Percentiles rank a stretch among this genome's conserved stretches.
These are phyloP conservation scores for Fistularia tabacaria DNA, from an alignment of 2,797 vertebrate genomes.

Conservation along the genomic window DNA sequence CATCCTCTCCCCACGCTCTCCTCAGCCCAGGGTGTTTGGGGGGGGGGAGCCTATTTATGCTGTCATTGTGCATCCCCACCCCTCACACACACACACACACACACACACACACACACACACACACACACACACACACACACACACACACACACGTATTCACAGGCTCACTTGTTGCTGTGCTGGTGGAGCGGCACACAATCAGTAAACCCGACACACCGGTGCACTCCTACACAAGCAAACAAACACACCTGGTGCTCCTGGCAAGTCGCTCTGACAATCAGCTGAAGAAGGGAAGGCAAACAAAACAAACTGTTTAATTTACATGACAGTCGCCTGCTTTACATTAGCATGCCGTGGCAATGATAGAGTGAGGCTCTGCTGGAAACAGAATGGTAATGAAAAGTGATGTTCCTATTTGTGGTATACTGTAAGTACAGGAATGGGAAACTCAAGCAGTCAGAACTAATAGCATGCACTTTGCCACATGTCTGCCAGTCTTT, in stretches of 20 bases:
- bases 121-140: constrained; percentile 9
- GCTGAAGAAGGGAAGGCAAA: constrained; percentile 64
- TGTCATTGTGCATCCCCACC: too few species aligned
- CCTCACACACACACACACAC: constrained; percentile 12
- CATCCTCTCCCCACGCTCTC: too few species aligned
- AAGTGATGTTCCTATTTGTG: constrained; percentile 67
- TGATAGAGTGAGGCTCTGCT: constrained; percentile 66
- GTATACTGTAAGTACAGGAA: constrained; percentile 60
- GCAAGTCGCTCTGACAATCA: constrained; percentile 68
- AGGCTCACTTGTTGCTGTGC: constrained; percentile 69
- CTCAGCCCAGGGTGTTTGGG: too few species aligned
- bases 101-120: constrained; percentile 7
- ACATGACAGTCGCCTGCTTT: constrained; percentile 70
- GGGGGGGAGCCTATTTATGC: too few species aligned
- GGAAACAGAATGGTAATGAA: constrained; percentile 67
- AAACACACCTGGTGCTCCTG: constrained; percentile 73
- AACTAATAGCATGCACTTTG: constrained; percentile 45
- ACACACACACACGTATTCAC: constrained; percentile 6
- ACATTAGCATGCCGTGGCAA: constrained; percentile 67
- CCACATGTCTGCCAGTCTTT: constrained; percentile 42
- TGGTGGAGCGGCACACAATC: constrained; percentile 54
- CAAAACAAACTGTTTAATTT: constrained; percentile 74
- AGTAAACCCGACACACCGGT: constrained; percentile 50
- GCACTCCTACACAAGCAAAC: constrained; percentile 73
- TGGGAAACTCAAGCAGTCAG: constrained; percentile 47